Evolutionary conservation across 2,888 invertebrate genomes (phyloP), one percentile per base, ranked within the genome.

Genomic region (Drosophila pegasa): DNA sequence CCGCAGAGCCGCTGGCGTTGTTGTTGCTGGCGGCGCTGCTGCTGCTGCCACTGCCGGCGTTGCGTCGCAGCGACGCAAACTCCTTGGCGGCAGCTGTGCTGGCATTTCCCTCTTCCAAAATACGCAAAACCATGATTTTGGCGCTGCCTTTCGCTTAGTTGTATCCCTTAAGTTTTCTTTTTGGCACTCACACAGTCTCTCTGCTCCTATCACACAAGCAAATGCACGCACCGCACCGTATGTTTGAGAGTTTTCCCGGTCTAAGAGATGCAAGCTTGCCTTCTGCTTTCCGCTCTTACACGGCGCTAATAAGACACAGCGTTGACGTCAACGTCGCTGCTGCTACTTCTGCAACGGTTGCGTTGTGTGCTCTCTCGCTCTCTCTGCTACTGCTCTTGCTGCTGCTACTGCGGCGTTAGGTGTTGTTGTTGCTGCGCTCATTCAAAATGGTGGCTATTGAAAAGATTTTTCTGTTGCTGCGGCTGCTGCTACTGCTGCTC

Each of bases 101-200:
- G 74, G 68, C 66, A 74, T 78, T 82, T 69, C 72, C 75, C 92
- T 93, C 95, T 94, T 95, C 95, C 79, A 94, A 91, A 89, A 95
- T 95, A 90, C 94, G 94, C 92, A 95, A 95, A 82, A 95, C 95
- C 95, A 95, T 95, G 16, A 37, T 80, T 77, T 90, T 92, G 31
- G 14, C 50, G 35, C 33, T 35, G 35, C 59, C 47, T 48, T 62
- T 75, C 31, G 54, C 16, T 35, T 55, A n/a, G n/a, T 31, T 16
- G 10, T 20, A 20, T 54, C 40, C 64, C 55, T 52, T 56, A 62
- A 70, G 45, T 64, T 33, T 55, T 58, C 45, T 41, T 70, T 71
- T 75, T 72, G 76, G 77, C 72, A 71, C 67, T 71, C 62, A 62
- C 57, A 67, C 76, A 70, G 65, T 69, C 64, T 50, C 22, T 62